Base-by-base conservation (phyloP, 1,140 invertebrate species). In the Yoshiicerus persimilis region DNA sequence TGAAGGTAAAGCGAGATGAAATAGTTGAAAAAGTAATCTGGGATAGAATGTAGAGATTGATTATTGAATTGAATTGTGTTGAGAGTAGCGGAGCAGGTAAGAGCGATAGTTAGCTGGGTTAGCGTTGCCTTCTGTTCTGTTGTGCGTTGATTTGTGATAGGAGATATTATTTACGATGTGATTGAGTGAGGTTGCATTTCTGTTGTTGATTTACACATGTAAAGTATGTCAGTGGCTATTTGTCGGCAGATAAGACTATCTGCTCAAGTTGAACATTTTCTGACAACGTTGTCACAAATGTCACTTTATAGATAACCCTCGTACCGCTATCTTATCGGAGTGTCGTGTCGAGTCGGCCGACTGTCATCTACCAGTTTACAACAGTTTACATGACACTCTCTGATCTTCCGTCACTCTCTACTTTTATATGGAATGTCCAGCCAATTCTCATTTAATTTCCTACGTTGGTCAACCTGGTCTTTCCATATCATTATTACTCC, bases 201-300 rank as follows among this genome's bases (percentile, higher is more conserved):
- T 38, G 20, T 80, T 80, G 75, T 80, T 80, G 30, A 80, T 34
- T 80, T 80, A 80, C 75, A 80, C 75, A 80, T 80, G 75, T 80
- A 80, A 80, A 80, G 75, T 80, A 80, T 80, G 75, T 80, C 75
- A 80, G 34, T n/a, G 75, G 30, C 75, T 30, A 30, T 36, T 80
- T 70, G 75, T 80, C 75, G 75, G 75, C 75, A 38, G 75, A 80
- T 80, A 80, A 80, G 30, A n/a, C n/a, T 80, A 80, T 80, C 75
- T 36, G 75, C 13, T 20, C n/a, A 80, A 80, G 30, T 80, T 34
- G 75, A 80, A 80, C 75, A 80, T 36, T 30, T n/a, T 36, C 34
- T 80, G 75, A 80, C 75, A 80, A 36, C 16, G n/a, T 80, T 36
- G 75, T 36, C 75, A 80, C 34, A 2, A 39, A 39, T n/a, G 47